Evolutionary conservation across 2,113 vertebrate species (phyloP), one percentile per base, ranked within the genome.

Genomic region (Lampris incognitus): DNA sequence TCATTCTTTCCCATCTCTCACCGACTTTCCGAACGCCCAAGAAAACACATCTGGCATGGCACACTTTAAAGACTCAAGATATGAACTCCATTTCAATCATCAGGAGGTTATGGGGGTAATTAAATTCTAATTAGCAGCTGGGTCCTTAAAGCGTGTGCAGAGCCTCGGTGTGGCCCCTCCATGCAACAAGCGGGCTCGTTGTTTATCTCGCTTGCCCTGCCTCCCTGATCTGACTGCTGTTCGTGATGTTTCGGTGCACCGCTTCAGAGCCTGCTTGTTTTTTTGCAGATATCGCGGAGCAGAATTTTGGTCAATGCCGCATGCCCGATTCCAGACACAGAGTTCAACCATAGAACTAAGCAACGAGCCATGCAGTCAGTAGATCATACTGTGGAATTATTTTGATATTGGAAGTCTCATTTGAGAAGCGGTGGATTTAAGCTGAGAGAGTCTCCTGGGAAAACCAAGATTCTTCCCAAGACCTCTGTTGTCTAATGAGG

Each of bases 401-500:
- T 62, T 77, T 78, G 40, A 85, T 57, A 44, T 57, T 66, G 2
- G 67, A 56, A 5, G 57, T 78, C 13, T 69, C 8, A 76, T 74
- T 80, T 13, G 0, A 59, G 49, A 65, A 40, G 78, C 65, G 55
- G 64, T 55, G 0, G 13, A 71, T 49, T 79, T 56, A 0, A 73
- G 41, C 55, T 3, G 1, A 6, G 66, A 69, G 7, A 56, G 69
- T 46, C 59, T 44, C 63, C 60, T 61, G 64, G 40, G n/a, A 49
- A 66, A 63, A 42, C 1, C 40, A 6, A 57, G 60, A 60, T 13
- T 64, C n/a, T 72, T 9, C 66, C 56, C 67, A 72, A 74, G 61
- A 74, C 51, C 58, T 82, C 41, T 13, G 46, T 9, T 54, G 6
- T 63, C 72, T 90, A 88, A 92, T 77, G 76, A 88, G 79, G 69